Evolutionary conservation across 2,113 vertebrate genomes (phyloP).

Genomic region (Petroica traversi): DNA sequence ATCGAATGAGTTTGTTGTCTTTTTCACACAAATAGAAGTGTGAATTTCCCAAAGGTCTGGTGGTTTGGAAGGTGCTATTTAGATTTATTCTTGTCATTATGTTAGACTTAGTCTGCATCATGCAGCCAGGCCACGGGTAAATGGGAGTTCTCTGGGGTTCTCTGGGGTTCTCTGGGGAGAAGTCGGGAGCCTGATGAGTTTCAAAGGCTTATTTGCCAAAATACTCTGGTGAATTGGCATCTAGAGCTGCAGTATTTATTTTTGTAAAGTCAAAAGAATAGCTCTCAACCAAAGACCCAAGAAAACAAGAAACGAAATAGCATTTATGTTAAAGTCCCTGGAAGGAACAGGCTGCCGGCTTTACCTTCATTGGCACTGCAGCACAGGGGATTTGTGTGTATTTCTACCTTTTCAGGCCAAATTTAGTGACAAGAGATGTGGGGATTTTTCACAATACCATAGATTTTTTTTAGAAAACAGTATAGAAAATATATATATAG

Average conservation of each 20-base stretch:
- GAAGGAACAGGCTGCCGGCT: not conserved
- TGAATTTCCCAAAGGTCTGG: slow-evolving; percentile 37
- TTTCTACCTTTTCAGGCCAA: not conserved
- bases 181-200: not conserved
- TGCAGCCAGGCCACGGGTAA: not conserved
- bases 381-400: rapidly evolving
- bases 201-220: not conserved
- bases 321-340: not conserved
- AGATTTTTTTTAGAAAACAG: not conserved
- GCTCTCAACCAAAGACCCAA: not conserved
- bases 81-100: slow-evolving; percentile 1
- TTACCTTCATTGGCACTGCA: not conserved
- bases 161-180: too few relatives aligned
- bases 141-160: not conserved
- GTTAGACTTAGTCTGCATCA: not conserved
- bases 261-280: not conserved
- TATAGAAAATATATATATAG: not conserved
- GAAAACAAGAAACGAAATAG: not conserved
- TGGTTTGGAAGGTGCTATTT: slow-evolving; percentile 7
- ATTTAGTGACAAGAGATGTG: not conserved
- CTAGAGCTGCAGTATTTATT: not conserved
- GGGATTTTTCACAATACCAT: rapidly evolving
- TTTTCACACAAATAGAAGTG: not conserved
- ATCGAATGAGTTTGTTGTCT: not conserved
- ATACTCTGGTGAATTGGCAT: not conserved